phyloP scores from a whole-genome alignment of 37 sponge, comb jelly and placozoan genomes.

The Petrosia ficiformis region DNA sequence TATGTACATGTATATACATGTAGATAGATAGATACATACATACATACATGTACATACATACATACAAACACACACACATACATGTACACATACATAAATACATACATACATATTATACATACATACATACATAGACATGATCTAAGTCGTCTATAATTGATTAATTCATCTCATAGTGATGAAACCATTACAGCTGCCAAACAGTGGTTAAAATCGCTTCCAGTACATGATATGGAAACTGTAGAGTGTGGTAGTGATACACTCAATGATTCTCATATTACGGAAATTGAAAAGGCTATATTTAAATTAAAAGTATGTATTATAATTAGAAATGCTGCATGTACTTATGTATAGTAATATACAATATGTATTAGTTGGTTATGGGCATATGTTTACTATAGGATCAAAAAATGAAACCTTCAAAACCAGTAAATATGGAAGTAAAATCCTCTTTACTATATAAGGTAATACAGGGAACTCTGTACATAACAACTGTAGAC shows the following conservation, averaged over 20 bases:
- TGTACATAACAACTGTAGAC: too few species aligned
- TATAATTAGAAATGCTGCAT: too few species aligned
- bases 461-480: too few species aligned
- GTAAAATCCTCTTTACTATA: too few species aligned
- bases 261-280: slow-evolving; percentile 50
- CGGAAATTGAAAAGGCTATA: slow-evolving; percentile 55
- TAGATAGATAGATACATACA: slow-evolving; percentile 8
- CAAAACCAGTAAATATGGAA: too few species aligned
- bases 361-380: too few species aligned
- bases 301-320: background rate
- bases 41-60: background rate
- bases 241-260: slow-evolving; percentile 77
- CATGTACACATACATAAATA: slow-evolving; percentile 9
- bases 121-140: background rate
- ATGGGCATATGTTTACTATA: too few species aligned
- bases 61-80: background rate
- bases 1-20: background rate
- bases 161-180: background rate
- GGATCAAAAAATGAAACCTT: too few species aligned
- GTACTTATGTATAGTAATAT: too few species aligned
- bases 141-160: background rate
- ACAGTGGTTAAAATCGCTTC: slow-evolving; percentile 70
- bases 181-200: background rate
- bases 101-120: background rate
- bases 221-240: slow-evolving; percentile 22